phyloP scores from a whole-genome alignment of 1,140 invertebrate species.

The Hypsibius dujardini region DNA sequence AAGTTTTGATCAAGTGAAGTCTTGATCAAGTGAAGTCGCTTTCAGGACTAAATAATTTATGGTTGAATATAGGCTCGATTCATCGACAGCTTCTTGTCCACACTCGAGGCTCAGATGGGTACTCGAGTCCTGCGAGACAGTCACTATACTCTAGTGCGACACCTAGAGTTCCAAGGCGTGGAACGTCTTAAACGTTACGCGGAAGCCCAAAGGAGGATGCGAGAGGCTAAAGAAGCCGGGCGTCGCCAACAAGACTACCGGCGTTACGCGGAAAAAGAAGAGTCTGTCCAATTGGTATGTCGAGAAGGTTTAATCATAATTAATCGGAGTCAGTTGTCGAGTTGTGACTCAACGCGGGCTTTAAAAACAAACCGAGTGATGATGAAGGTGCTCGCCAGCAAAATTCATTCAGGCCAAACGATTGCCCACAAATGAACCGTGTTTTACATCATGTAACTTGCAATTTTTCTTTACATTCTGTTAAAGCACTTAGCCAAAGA shows the following conservation, averaged over 20 bases:
- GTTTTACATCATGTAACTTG: too few relatives aligned
- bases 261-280: background rate
- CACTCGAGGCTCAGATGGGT: background rate
- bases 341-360: too few relatives aligned
- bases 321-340: too few relatives aligned
- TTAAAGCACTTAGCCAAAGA: too few relatives aligned
- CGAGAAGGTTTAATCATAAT: too few relatives aligned
- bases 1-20: background rate
- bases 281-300: background rate
- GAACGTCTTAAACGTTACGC: background rate
- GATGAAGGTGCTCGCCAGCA: too few relatives aligned
- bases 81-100: conserved; percentile 3
- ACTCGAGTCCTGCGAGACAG: background rate
- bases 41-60: background rate
- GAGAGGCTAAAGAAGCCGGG: background rate
- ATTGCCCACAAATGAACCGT: too few relatives aligned
- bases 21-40: background rate
- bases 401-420: too few relatives aligned
- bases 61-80: background rate
- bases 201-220: background rate
- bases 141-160: background rate
- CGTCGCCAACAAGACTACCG: background rate
- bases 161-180: background rate
- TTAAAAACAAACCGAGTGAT: too few relatives aligned
- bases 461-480: too few relatives aligned